Evolutionary conservation across 2,113 vertebrate genomes (phyloP), one percentile per base, ranked within the genome.

Genomic region (Zingel zingel): DNA sequence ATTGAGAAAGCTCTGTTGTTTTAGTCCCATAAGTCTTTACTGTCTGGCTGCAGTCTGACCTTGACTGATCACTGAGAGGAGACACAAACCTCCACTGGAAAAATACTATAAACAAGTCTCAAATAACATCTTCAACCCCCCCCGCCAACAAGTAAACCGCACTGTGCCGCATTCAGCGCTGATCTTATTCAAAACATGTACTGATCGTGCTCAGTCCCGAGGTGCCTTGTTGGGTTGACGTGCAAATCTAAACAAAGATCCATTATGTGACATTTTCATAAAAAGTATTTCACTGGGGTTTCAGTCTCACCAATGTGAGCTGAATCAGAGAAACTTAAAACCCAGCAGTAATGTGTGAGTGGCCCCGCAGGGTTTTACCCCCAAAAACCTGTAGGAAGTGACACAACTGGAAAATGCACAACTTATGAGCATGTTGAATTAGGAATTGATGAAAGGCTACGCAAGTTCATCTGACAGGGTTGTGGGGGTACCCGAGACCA

Each of bases 41-140:
- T 79, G 83, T 84, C 67, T 79, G 74, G 68, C 61, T 83, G 63
- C 82, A 57, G 74, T 79, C 50, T 90, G 91, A 90, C 89, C 88
- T 83, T 85, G 86, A 67, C 80, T 68, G 84, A 39, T 75, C 30
- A 39, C 0, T 27, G 51, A 77, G 59, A 82, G 58, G 64, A 72
- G 68, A 73, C 39, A 66, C 8, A 4, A 71, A 79, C 48, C 64
- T 54, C 36, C 14, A 6, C 83, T 54, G 71, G 51, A 74, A 82
- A 82, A 77, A 71, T 13, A 76, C 70, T 19, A 23, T 19, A 27
- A 72, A 79, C 79, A 39, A 30, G 30, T 63, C 10, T 79, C 72
- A 21, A 45, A 56, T 80, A 65, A 61, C 81, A 11, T 53, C 54
- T n/a, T 8, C n/a, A 15, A 51, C n/a, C 11, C 63, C 36, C 18